Percentiles rank a stretch among this genome's conserved stretches.
phyloP scores from a whole-genome alignment of 2,113 vertebrate species.

The Pseudorhombus dupliciocellatus region DNA sequence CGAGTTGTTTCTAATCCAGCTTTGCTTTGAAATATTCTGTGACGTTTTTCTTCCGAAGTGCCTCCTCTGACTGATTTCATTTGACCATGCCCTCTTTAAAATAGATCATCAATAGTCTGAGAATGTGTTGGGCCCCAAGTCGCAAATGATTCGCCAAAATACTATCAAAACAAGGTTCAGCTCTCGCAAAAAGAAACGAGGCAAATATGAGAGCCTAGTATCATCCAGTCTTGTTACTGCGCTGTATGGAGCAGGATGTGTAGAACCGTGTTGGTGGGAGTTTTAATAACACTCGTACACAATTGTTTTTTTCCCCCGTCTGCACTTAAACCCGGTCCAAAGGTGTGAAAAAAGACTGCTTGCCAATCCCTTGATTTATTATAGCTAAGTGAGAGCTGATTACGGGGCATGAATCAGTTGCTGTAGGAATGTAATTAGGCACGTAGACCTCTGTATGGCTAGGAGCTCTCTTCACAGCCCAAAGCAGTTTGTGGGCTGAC shows the following conservation, averaged over 20 bases:
- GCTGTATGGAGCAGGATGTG: constrained; percentile 45
- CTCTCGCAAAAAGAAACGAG: constrained; percentile 17
- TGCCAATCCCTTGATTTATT: constrained; percentile 84
- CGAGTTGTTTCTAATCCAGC: constrained; percentile 3
- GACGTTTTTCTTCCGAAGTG: not conserved
- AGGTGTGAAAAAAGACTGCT: constrained; percentile 75
- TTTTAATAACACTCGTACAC: constrained; percentile 69
- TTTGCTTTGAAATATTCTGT: not conserved
- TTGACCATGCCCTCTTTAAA: not conserved
- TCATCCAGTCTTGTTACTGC: constrained; percentile 61
- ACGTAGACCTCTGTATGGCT: constrained; percentile 70
- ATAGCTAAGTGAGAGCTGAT: constrained; percentile 75
- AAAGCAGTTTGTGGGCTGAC: constrained; percentile 82
- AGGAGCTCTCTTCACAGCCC: constrained; percentile 71
- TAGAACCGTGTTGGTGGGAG: constrained; percentile 61
- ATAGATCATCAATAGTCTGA: not conserved
- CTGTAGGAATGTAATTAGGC: constrained; percentile 83
- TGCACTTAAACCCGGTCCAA: constrained; percentile 71
- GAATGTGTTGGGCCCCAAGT: not conserved
- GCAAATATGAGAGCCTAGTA: constrained; percentile 47
- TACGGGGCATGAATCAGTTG: constrained; percentile 81
- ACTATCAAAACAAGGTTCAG: constrained; percentile 22
- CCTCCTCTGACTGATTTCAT: not conserved
- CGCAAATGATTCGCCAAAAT: constrained; percentile 23
- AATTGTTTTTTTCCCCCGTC: constrained; percentile 70